phyloP scores from a whole-genome alignment of 2,113 vertebrate species.

The Ammodytes marinus region DNA sequence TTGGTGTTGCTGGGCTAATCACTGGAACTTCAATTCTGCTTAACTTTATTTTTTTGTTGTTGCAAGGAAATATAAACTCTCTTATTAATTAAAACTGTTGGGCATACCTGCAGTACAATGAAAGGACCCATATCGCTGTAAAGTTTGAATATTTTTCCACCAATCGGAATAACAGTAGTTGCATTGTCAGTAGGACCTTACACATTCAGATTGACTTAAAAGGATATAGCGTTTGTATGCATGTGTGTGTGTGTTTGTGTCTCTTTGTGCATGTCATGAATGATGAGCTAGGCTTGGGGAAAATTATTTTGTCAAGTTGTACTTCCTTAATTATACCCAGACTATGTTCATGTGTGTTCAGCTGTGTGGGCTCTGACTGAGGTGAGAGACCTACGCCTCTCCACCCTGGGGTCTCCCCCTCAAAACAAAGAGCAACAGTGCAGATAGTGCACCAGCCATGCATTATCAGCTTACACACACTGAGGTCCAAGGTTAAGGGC shows the following conservation, averaged over 20 bases:
- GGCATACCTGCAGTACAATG: no score
- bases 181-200: no score
- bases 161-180: no score
- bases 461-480: conserved; percentile 78
- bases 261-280: conserved; percentile 16
- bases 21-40: background rate
- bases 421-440: conserved; percentile 65
- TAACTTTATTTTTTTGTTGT: background rate
- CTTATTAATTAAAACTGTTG: no score
- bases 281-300: conserved; percentile 29
- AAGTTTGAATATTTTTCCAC: no score
- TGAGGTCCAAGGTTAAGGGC: conserved; percentile 73
- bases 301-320: conserved; percentile 58
- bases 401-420: conserved; percentile 62
- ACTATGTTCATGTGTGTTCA: conserved; percentile 78
- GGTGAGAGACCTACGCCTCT: conserved; percentile 67
- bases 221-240: no score
- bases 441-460: conserved; percentile 50
- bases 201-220: no score
- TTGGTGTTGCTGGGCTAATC: background rate
- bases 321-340: conserved; percentile 77
- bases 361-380: conserved; percentile 72
- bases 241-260: background rate
- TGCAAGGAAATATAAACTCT: background rate
- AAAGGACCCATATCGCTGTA: no score